These are phyloP conservation scores for Gortyna flavago DNA, from an alignment of 2,888 invertebrate genomes.

Conservation along the genomic window DNA sequence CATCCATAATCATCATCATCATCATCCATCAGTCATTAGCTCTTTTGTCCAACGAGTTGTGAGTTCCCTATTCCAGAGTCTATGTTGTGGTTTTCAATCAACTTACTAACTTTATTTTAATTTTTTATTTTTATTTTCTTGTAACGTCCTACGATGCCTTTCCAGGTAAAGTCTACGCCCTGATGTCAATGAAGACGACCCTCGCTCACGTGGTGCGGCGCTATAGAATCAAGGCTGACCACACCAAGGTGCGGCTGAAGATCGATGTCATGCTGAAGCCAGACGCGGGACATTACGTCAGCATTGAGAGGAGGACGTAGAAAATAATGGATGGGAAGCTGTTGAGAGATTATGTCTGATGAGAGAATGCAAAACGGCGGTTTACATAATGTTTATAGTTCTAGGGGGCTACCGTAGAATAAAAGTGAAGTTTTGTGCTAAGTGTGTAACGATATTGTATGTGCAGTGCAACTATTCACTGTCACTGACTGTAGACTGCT, in stretches of 20 bases:
- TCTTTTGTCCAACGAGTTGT: neutral
- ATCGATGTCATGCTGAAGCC: slow-evolving; percentile 80
- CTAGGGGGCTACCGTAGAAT: no score
- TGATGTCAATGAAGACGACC: slow-evolving; percentile 81
- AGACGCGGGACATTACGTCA: slow-evolving; percentile 73
- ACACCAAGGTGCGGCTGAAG: slow-evolving; percentile 73
- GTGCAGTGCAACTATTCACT: neutral
- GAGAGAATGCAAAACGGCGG: neutral
- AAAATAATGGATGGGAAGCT: neutral
- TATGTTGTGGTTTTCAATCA: neutral
- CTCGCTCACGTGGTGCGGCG: slow-evolving; percentile 76
- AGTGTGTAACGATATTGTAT: neutral
- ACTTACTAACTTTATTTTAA: neutral
- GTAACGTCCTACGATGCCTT: neutral
- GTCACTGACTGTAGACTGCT: neutral
- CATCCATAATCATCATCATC: no score
- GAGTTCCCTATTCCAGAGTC: neutral
- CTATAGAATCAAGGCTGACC: slow-evolving; percentile 75
- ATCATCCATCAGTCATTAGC: no score
- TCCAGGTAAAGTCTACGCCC: slow-evolving; percentile 80
- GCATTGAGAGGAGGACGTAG: slow-evolving; percentile 56
- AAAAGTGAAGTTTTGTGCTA: neutral
- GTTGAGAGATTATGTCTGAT: neutral
- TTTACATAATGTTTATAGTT: neutral
- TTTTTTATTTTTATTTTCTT: neutral